Percentiles rank a stretch among this genome's conserved stretches.
These are phyloP conservation scores for Epinephelus lanceolatus DNA, from an alignment of 2,113 vertebrate species.

Conservation along the genomic window DNA sequence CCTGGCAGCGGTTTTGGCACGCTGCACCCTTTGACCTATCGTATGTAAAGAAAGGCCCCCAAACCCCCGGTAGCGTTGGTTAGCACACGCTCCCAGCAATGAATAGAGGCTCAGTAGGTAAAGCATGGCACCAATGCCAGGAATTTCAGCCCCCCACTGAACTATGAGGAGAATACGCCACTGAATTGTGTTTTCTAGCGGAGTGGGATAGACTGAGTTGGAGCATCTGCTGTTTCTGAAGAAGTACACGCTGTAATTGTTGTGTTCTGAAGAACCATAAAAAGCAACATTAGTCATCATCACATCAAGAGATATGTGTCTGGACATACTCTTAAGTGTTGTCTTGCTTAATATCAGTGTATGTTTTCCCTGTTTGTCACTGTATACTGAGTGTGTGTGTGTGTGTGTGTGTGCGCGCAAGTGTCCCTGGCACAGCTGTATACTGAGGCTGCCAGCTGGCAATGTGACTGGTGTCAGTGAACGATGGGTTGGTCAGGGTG, in stretches of 20 bases:
- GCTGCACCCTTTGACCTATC: conserved; percentile 45
- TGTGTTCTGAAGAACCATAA: neutral
- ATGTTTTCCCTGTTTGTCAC: conserved; percentile 22
- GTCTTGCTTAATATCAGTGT: conserved; percentile 7
- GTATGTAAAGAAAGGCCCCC: conserved; percentile 24
- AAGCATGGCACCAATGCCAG: conserved; percentile 68
- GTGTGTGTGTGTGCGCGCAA: conserved; percentile 14
- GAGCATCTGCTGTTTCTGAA: conserved; percentile 8
- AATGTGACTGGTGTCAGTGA: conserved; percentile 48
- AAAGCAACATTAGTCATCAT: conserved; percentile 2
- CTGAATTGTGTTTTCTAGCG: conserved; percentile 37
- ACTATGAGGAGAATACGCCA: conserved; percentile 32
- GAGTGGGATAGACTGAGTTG: neutral
- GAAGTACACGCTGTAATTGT: neutral
- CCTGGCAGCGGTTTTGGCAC: conserved; percentile 34
- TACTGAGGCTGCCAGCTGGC: conserved; percentile 65
- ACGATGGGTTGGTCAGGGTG: conserved; percentile 22
- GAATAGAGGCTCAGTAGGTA: conserved; percentile 69
- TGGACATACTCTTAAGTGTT: conserved; percentile 17
- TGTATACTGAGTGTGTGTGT: conserved; percentile 20
- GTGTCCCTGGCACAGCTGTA: conserved; percentile 67
- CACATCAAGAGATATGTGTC: conserved; percentile 25
- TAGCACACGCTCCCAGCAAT: conserved; percentile 41
- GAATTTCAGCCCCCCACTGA: conserved; percentile 56
- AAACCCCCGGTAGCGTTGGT: conserved; percentile 4